Percentiles rank a stretch among this genome's conserved stretches.
phyloP scores from a whole-genome alignment of 2,888 invertebrate species.

The Lochmaea capreae region DNA sequence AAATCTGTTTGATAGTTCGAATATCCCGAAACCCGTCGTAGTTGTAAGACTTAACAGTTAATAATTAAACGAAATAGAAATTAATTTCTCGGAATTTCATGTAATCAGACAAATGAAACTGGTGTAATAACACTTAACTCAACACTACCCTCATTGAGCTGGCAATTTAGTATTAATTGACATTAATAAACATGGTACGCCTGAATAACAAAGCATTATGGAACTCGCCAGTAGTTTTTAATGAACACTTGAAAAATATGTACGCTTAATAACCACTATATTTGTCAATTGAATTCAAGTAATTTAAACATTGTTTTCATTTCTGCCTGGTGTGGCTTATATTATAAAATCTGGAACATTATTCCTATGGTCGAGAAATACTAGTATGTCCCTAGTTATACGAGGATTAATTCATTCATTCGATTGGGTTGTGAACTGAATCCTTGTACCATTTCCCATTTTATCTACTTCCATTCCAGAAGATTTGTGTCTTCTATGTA shows the following conservation, averaged over 20 bases:
- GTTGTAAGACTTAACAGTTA: neutral
- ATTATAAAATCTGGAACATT: neutral
- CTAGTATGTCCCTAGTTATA: no score
- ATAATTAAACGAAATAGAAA: neutral
- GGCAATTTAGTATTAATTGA: constrained; percentile 24
- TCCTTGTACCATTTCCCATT: no score
- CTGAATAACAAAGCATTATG: constrained; percentile 4
- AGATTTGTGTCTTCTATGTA: no score
- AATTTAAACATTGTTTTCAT: neutral
- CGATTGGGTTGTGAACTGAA: no score
- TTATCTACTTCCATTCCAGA: no score
- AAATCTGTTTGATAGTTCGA: no score
- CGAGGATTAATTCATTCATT: no score
- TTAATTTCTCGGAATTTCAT: constrained; percentile 18
- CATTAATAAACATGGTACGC: constrained; percentile 21
- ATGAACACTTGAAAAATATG: neutral
- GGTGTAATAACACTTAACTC: constrained; percentile 19
- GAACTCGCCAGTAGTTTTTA: neutral
- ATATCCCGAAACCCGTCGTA: neutral
- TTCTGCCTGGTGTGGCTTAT: neutral
- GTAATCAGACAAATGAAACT: constrained; percentile 6
- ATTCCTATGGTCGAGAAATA: no score
- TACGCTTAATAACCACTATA: neutral
- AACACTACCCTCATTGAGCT: constrained; percentile 27
- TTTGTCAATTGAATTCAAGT: neutral